Evolutionary conservation across 2,113 vertebrate genomes (phyloP).

Genomic region (Hipposideros armiger): DNA sequence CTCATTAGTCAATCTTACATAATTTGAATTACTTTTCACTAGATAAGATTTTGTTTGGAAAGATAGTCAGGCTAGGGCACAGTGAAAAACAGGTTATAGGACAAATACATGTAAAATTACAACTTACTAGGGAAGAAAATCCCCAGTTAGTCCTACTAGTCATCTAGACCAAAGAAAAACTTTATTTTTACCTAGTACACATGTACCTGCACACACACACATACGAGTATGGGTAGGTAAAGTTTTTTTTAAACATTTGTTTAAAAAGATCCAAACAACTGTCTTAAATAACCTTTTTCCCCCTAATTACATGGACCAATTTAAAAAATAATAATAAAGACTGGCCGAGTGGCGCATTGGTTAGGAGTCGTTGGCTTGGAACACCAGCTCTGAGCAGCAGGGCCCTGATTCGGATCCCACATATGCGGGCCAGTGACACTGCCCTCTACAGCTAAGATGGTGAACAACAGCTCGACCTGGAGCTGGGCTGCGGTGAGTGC

Average conservation of each 20-base stretch:
- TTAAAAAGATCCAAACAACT: background rate
- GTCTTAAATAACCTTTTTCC: background rate
- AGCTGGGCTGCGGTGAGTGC: no score
- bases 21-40: slow-evolving; percentile 80
- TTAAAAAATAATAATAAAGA: background rate
- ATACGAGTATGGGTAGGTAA: background rate
- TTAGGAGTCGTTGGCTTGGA: no score
- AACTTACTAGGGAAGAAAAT: slow-evolving; percentile 41
- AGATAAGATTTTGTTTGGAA: slow-evolving; percentile 76
- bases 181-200: background rate
- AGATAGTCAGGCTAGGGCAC: slow-evolving; percentile 81
- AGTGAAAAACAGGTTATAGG: slow-evolving; percentile 76
- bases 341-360: no score
- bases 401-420: no score
- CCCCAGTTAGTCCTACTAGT: background rate
- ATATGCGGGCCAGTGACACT: no score
- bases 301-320: background rate
- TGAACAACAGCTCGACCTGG: no score
- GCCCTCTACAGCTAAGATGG: no score
- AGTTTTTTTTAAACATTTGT: background rate
- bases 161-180: background rate
- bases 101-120: background rate
- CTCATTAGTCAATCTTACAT: slow-evolving; percentile 82
- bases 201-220: background rate
- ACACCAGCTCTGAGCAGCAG: no score